Percentiles rank a stretch among this genome's conserved stretches.
Evolutionary conservation across 35 echinoderm and acorn worm species (phyloP).

Genomic region (Apostichopus californicus): DNA sequence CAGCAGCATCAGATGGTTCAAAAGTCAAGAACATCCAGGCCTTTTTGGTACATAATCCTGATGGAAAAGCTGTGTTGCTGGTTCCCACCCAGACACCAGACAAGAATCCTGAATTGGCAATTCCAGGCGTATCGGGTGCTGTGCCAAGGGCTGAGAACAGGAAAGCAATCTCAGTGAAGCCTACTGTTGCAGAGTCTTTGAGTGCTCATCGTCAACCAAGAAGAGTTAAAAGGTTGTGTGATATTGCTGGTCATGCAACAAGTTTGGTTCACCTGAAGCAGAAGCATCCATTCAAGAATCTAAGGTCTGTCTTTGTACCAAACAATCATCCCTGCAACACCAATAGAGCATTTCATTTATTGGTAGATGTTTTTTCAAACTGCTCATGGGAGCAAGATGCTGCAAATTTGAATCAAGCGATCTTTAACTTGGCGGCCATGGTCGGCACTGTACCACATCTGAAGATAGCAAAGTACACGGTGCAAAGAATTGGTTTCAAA

Average conservation of each 20-base stretch:
- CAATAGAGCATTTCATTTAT: constrained; percentile 38
- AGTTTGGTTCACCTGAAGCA: background rate
- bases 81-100: background rate
- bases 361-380: constrained; percentile 36
- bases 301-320: background rate
- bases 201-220: background rate
- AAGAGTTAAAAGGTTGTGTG: constrained; percentile 15
- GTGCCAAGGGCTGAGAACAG: background rate
- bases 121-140: background rate
- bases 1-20: background rate
- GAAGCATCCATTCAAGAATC: background rate
- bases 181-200: background rate
- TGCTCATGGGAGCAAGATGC: constrained; percentile 11
- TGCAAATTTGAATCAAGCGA: background rate
- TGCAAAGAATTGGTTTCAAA: background rate
- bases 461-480: background rate
- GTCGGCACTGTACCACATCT: background rate
- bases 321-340: constrained; percentile 18
- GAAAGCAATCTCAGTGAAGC: background rate
- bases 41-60: constrained; percentile 25
- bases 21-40: constrained; percentile 23
- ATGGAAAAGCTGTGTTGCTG: constrained; percentile 2
- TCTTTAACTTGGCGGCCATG: constrained; percentile 24
- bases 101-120: background rate
- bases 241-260: constrained; percentile 23